These are phyloP conservation scores for Amphipyra tragopoginis DNA, from an alignment of 2,888 invertebrate species.

Conservation along the genomic window DNA sequence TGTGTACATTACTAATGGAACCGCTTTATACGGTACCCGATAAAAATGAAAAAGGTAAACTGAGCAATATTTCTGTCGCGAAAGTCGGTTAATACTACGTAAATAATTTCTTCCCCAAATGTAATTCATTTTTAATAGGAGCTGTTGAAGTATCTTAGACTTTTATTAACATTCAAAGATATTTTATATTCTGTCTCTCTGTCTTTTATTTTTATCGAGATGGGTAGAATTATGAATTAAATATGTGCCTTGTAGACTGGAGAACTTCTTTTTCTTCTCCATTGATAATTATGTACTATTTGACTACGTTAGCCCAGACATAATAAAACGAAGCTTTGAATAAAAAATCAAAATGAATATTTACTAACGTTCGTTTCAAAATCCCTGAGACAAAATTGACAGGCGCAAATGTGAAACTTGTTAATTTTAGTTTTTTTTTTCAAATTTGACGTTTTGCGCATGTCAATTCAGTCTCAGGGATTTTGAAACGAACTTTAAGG, in stretches of 20 bases:
- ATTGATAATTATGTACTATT: too few relatives aligned
- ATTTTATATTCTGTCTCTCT: slow-evolving; percentile 13
- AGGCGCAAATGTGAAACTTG: too few relatives aligned
- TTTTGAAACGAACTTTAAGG: too few relatives aligned
- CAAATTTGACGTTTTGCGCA: too few relatives aligned
- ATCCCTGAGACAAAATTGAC: too few relatives aligned
- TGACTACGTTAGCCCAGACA: too few relatives aligned
- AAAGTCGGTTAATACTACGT: slow-evolving; percentile 17
- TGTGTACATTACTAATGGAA: slow-evolving; percentile 68
- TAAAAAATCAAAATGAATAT: too few relatives aligned
- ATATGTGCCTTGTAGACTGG: slow-evolving; percentile 1
- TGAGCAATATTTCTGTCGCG: slow-evolving; percentile 30
- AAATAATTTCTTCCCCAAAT: slow-evolving; percentile 30
- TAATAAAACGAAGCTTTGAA: too few relatives aligned
- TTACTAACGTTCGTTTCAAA: too few relatives aligned
- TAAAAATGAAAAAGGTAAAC: slow-evolving; percentile 45
- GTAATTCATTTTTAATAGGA: slow-evolving; percentile 29
- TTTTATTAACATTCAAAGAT: slow-evolving; percentile 27
- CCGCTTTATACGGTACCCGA: slow-evolving; percentile 37
- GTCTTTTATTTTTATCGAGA: slow-evolving; percentile 17
- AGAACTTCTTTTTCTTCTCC: slow-evolving; percentile 1
- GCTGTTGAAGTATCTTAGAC: slow-evolving; percentile 14
- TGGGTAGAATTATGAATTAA: not conserved
- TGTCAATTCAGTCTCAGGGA: too few relatives aligned
- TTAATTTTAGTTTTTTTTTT: too few relatives aligned